phyloP scores from a whole-genome alignment of 2,113 vertebrate genomes.

The Thamnophis sirtalis region DNA sequence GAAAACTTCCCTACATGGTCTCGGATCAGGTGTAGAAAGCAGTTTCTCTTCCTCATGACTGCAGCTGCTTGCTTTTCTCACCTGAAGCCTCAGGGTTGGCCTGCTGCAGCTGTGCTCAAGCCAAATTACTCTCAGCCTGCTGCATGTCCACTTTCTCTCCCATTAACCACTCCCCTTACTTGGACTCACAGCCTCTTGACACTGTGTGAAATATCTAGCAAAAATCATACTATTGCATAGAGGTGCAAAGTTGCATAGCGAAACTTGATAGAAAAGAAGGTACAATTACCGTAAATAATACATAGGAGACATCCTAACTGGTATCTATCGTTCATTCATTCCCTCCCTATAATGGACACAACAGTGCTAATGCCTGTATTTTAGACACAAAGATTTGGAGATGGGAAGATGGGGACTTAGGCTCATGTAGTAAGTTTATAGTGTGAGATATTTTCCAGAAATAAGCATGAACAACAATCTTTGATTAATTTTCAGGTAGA shows the following conservation, averaged over 20 bases:
- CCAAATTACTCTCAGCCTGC: background rate
- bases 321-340: background rate
- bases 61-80: background rate
- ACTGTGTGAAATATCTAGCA: background rate
- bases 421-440: background rate
- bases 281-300: background rate
- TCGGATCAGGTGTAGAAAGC: background rate
- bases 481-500: background rate
- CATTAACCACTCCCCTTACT: background rate
- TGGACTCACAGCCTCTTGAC: background rate
- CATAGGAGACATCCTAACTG: background rate
- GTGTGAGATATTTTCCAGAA: background rate
- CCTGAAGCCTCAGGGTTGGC: background rate
- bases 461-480: background rate
- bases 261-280: background rate
- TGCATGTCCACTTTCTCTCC: background rate
- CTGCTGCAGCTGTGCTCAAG: background rate
- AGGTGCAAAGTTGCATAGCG: background rate
- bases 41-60: background rate
- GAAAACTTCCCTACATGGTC: background rate
- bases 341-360: background rate
- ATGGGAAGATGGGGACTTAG: background rate
- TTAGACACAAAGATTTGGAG: background rate
- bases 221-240: background rate
- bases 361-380: background rate